Evolutionary conservation across 2,113 vertebrate genomes (phyloP).

Genomic region (Agapornis roseicollis): DNA sequence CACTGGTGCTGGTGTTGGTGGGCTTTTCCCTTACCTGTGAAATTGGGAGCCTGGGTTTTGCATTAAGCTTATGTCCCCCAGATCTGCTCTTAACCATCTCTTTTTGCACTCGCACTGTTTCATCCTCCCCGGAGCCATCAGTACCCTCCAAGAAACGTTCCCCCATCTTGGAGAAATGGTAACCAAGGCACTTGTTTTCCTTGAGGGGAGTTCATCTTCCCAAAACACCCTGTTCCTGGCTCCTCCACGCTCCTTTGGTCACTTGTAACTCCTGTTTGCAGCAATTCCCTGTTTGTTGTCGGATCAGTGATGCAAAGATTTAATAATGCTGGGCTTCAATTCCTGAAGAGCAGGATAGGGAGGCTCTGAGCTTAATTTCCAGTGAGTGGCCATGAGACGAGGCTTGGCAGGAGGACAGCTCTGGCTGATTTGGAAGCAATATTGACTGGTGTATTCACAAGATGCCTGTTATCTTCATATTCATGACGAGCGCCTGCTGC

Average conservation of each 20-base stretch:
- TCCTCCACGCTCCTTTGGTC: neutral
- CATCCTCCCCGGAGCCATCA: neutral
- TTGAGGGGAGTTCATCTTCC: neutral
- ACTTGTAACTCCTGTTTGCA: neutral
- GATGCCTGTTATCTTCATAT: neutral
- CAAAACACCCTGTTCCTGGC: neutral
- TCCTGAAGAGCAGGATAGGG: neutral
- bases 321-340: neutral
- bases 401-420: neutral
- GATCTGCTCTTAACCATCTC: neutral
- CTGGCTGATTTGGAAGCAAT: neutral
- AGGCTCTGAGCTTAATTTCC: neutral
- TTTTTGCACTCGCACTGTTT: neutral
- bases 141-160: neutral
- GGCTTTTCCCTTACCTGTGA: neutral
- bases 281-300: neutral
- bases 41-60: neutral
- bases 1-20: accelerated
- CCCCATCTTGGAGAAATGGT: too few species aligned
- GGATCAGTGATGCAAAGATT: neutral
- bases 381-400: neutral
- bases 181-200: neutral
- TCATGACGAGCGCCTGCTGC: neutral
- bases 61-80: neutral
- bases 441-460: neutral